phyloP scores from a whole-genome alignment of 2,888 invertebrate species.

The Cybosia mesomella region DNA sequence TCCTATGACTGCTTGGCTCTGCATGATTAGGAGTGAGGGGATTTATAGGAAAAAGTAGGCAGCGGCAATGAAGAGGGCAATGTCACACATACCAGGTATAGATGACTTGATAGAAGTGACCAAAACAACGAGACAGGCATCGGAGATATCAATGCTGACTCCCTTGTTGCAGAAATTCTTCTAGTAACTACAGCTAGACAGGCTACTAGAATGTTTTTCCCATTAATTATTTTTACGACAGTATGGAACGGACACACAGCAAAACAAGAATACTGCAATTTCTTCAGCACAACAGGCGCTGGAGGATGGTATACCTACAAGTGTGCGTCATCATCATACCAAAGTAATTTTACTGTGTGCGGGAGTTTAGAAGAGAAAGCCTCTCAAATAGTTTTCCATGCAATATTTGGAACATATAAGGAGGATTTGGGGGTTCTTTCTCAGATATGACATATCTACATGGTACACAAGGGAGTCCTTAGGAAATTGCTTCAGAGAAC shows the following conservation, averaged over 20 bases:
- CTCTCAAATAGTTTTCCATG: constrained; percentile 41
- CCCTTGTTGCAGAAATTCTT: background rate
- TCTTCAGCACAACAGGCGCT: constrained; percentile 45
- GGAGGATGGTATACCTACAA: constrained; percentile 47
- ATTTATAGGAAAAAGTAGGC: too few species aligned
- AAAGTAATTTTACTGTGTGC: constrained; percentile 13
- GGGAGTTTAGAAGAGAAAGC: constrained; percentile 31
- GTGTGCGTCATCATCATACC: background rate
- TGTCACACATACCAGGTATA: too few species aligned
- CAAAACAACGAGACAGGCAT: background rate
- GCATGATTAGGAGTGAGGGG: too few species aligned
- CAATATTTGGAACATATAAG: constrained; percentile 47
- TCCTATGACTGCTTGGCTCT: too few species aligned
- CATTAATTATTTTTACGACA: constrained; percentile 27
- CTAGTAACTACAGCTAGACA: too few species aligned
- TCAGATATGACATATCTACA: too few species aligned
- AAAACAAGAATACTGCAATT: constrained; percentile 16
- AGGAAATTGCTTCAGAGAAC: too few species aligned
- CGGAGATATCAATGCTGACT: too few species aligned
- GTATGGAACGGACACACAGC: background rate
- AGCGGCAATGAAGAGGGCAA: too few species aligned
- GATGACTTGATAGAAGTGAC: background rate
- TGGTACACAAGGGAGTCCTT: too few species aligned
- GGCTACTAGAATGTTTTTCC: background rate
- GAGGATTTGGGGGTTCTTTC: too few species aligned